These are phyloP conservation scores for Myotis yumanensis DNA, from an alignment of 2,113 vertebrate genomes.

Conservation along the genomic window DNA sequence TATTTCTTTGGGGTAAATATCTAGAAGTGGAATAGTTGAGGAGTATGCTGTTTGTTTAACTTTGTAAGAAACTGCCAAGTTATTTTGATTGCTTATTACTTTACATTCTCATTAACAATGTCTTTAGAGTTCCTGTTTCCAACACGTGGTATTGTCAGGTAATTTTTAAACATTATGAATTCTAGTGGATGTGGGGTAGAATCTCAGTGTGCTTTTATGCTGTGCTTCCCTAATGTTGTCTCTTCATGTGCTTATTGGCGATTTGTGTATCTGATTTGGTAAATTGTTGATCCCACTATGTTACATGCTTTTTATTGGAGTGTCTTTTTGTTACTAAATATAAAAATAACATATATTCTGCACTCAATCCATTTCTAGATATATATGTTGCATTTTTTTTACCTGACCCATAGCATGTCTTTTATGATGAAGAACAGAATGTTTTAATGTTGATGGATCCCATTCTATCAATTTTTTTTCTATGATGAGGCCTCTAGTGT, in stretches of 20 bases:
- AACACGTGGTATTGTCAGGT: background rate
- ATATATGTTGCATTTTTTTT: background rate
- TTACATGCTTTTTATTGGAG: background rate
- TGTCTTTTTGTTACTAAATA: background rate
- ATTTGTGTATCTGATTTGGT: background rate
- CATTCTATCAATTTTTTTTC: background rate
- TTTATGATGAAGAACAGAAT: background rate
- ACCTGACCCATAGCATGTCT: background rate
- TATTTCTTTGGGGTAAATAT: background rate
- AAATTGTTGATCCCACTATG: background rate
- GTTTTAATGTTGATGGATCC: background rate
- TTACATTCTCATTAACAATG: background rate
- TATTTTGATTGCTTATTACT: background rate
- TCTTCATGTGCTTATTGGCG: background rate
- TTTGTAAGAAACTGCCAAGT: background rate
- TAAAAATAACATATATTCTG: background rate
- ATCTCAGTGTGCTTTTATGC: background rate
- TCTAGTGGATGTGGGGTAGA: background rate
- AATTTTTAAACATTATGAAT: background rate
- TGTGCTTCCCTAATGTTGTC: background rate
- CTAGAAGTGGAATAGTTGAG: background rate
- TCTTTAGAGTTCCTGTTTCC: background rate
- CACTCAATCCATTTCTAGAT: background rate
- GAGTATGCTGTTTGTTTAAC: background rate
- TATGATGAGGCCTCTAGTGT: background rate